phyloP scores from a whole-genome alignment of 1,140 invertebrate species.

The Druon quercuslanigerum region DNA sequence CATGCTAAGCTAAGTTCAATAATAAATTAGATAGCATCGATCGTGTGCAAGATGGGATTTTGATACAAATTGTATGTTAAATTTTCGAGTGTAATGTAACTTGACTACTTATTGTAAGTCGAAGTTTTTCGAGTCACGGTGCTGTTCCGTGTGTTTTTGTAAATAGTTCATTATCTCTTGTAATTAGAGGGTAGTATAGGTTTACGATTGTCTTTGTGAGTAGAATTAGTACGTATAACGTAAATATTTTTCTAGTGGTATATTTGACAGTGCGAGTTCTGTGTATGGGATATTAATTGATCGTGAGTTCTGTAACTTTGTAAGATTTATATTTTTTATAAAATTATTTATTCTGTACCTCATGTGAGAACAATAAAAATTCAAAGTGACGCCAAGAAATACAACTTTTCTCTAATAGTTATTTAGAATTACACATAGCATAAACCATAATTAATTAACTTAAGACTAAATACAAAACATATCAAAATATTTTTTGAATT shows the following conservation, averaged over 20 bases:
- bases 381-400: slow-evolving; percentile 40
- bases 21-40: too few relatives aligned
- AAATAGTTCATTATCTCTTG: slow-evolving; percentile 5
- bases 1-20: too few relatives aligned
- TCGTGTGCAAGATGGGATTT: not conserved
- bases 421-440: too few relatives aligned
- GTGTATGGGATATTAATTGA: slow-evolving; percentile 10
- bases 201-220: slow-evolving; percentile 4
- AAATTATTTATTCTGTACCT: slow-evolving; percentile 50
- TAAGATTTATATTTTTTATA: slow-evolving; percentile 35
- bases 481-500: too few relatives aligned
- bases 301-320: slow-evolving; percentile 19
- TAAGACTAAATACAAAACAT: too few relatives aligned
- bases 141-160: not conserved
- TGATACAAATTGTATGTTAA: not conserved
- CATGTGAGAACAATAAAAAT: slow-evolving; percentile 41
- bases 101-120: not conserved
- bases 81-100: not conserved
- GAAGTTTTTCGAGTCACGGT: not conserved
- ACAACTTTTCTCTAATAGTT: not conserved
- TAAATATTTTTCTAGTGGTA: not conserved
- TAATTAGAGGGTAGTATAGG: not conserved
- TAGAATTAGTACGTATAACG: not conserved
- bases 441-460: too few relatives aligned
- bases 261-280: slow-evolving; percentile 12